Evolutionary conservation across 1,140 invertebrate genomes (phyloP).

Genomic region (Euura lappo): DNA sequence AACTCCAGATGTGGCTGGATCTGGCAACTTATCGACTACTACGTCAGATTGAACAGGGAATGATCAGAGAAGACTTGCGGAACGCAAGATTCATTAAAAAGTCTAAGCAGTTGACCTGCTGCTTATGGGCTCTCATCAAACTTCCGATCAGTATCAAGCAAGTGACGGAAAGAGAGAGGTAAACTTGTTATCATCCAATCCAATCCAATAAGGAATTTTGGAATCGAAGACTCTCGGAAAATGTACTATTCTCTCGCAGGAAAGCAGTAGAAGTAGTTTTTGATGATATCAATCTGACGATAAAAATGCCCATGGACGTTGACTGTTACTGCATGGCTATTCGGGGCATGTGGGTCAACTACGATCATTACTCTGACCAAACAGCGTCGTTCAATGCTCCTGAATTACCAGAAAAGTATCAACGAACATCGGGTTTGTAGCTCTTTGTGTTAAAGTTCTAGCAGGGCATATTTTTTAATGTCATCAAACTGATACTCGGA

Average conservation of each 20-base stretch:
- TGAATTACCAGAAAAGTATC: conserved; percentile 37
- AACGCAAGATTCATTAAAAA: conserved; percentile 57
- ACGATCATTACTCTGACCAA: conserved; percentile 65
- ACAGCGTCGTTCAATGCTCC: conserved; percentile 49
- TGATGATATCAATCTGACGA: conserved; percentile 60
- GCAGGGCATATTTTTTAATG: not conserved
- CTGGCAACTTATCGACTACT: conserved; percentile 60
- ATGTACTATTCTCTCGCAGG: conserved; percentile 31
- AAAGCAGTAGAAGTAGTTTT: conserved; percentile 64
- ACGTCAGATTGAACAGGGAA: conserved; percentile 61
- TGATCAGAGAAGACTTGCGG: conserved; percentile 58
- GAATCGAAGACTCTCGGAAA: not conserved
- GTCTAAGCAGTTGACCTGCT: conserved; percentile 57
- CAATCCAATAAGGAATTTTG: not conserved
- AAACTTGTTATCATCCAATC: conserved; percentile 8
- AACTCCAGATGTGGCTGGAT: conserved; percentile 59
- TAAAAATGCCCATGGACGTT: conserved; percentile 64
- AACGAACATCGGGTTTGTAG: conserved; percentile 37
- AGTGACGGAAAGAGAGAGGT: conserved; percentile 45
- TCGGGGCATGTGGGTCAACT: conserved; percentile 65
- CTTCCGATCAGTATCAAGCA: conserved; percentile 53
- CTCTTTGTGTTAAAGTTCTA: not conserved
- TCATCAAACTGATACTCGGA: conserved; percentile 6
- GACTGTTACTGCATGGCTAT: conserved; percentile 64
- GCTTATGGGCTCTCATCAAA: conserved; percentile 60